Evolutionary conservation across 2,797 vertebrate genomes (phyloP), one percentile per base, ranked within the genome.

Genomic region (Anniella stebbinsi): DNA sequence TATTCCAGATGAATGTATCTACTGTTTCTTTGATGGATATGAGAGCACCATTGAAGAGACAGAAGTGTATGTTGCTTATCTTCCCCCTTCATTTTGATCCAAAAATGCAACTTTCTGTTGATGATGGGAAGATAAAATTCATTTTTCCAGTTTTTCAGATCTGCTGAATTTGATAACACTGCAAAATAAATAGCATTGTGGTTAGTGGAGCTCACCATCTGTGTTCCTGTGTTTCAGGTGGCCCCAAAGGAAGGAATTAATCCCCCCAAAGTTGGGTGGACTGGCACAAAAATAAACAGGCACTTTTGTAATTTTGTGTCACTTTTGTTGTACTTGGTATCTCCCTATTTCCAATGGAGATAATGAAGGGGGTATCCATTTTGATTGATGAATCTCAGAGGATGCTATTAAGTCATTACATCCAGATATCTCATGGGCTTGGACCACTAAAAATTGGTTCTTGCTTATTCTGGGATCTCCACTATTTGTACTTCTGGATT

Each of bases 331-430:
- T 63, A 7, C 54, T 57, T 57, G 54, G 13, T 57, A 15, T 18
- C 5, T 63, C 60, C 60, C 60, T 63, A 18, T 21, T 63, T 25
- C 60, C 4, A 6, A 15, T 63, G 60, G 18, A 63, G 23, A 48
- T 12, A 70, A 0, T 63, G n/a, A 83, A 84, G 38, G 86, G 2
- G 30, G 28, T 10, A 54, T 3, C 8, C 15, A 38, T n/a, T 84
- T 92, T 57, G 81, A 3, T 87, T 89, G 67, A 75, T 4, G 48
- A 89, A 91, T 88, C 3, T 13, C 72, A 4, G 13, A 72, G 33
- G 13, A 18, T 90, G 83, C 21, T 88, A 23, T 88, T 73, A 30
- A 85, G 88, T 45, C 38, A 3, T 94, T 93, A 86, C 41, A 87
- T 63, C 84, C n/a, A 28, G 9, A 0, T 0, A 77, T n/a, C 38